Conservation (phyloP, 2,888 invertebrate species). For the Plebejus anna region DNA sequence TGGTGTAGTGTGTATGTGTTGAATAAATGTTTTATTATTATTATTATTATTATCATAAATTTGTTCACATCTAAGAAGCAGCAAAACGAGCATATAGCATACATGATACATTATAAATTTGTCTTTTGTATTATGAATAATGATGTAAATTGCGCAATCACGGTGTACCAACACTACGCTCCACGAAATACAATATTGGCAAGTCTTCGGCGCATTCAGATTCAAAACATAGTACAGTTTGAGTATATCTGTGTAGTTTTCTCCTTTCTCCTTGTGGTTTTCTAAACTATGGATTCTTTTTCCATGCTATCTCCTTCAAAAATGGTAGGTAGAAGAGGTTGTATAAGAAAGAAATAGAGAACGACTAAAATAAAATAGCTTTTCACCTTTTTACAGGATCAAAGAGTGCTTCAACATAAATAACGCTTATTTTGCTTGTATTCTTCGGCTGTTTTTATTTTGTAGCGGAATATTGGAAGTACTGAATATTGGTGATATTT, state of each 20-base stretch:
- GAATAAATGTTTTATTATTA: too few species aligned
- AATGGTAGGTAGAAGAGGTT: conserved; percentile 80
- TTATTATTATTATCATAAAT: not conserved
- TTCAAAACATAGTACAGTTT: conserved; percentile 27
- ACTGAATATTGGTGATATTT: not conserved
- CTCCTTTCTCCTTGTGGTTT: conserved; percentile 44
- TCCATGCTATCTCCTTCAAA: conserved; percentile 79
- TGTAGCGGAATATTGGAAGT: not conserved
- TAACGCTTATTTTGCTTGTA: conserved; percentile 24
- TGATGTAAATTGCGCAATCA: conserved; percentile 33
- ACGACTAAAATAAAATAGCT: conserved; percentile 49
- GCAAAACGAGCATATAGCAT: not conserved
- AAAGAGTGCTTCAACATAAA: conserved; percentile 24
- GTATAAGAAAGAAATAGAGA: conserved; percentile 68
- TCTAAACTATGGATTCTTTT: conserved; percentile 75
- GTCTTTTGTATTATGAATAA: conserved; percentile 13
- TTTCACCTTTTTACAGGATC: conserved; percentile 29
- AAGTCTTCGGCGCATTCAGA: conserved; percentile 32
- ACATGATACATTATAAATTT: not conserved
- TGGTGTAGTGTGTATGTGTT: too few species aligned
- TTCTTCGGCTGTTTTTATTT: conserved; percentile 24
- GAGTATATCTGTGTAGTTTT: conserved; percentile 37
- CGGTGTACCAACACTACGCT: conserved; percentile 30
- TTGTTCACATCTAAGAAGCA: not conserved
- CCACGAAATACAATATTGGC: conserved; percentile 28